A percentile compares a stretch with the other conserved stretches of the same genome.
Conservation (phyloP, 2,888 invertebrate genomes). For the Himalopsyche anomala region DNA sequence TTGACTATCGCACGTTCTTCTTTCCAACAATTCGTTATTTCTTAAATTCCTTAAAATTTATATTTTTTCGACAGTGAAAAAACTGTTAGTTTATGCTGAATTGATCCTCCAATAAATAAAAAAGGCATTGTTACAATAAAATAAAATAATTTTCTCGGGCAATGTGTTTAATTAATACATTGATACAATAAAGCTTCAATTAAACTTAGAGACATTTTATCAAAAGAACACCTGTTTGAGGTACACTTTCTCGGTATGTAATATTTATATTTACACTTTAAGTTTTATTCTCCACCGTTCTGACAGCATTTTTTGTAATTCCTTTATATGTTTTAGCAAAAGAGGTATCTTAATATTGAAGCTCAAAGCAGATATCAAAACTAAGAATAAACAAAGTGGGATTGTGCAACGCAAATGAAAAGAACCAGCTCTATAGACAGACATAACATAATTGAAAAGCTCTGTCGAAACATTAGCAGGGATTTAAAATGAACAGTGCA, state of each 20-base stretch:
- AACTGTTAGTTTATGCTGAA: no score
- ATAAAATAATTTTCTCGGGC: no score
- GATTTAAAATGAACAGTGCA: neutral
- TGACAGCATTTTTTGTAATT: neutral
- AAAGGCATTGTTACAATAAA: no score
- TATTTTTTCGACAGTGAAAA: no score
- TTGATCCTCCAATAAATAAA: no score
- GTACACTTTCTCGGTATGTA: no score
- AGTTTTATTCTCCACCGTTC: neutral
- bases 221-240: neutral
- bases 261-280: neutral
- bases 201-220: no score
- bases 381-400: constrained; percentile 56
- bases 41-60: no score
- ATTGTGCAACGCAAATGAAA: constrained; percentile 54
- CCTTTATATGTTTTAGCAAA: constrained; percentile 5
- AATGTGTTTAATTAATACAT: no score
- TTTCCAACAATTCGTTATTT: no score
- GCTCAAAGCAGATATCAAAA: constrained; percentile 55
- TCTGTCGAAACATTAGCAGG: neutral
- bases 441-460: neutral
- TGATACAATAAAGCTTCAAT: no score
- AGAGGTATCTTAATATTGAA: constrained; percentile 48
- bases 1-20: no score
- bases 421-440: constrained; percentile 49